Evolutionary conservation across 2,113 vertebrate genomes (phyloP), one percentile per base, ranked within the genome.

Genomic region (Megaceryle torquata): DNA sequence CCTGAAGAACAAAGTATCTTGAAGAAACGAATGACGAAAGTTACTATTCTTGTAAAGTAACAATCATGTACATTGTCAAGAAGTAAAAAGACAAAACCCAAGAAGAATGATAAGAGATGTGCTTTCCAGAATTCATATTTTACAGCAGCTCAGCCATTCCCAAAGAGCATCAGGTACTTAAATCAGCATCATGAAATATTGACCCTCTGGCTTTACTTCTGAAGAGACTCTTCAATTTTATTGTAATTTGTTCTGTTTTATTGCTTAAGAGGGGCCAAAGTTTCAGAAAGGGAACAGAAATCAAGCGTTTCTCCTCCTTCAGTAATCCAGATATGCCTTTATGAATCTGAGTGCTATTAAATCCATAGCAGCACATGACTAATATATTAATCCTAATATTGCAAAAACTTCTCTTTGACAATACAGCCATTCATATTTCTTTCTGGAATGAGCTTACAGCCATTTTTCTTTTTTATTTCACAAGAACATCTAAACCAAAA

Each of bases 391-490:
- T 86, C 35, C 39, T 89, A 70, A 56, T 46, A 88, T 19, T 93
- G 75, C 81, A 93, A 77, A 93, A 24, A 25, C 18, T 77, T 74
- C 54, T 84, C 76, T 82, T 87, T 71, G 85, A 96, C 88, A 92
- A 94, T 91, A 83, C 1, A 1, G 41, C 76, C 78, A 94, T 92
- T 96, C 83, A 89, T 91, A 76, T 92, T 97, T 91, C 86, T 87
- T 96, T 77, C 89, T 96, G 92, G 91, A 96, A 96, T 65, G 60
- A 85, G 92, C 74, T 72, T 43, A 78, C 29, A 67, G n/a, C 41
- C 54, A 89, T 94, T 90, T 96, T 82, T 82, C 83, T 96, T 56
- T 91, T 95, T 96, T 95, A 96, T 94, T 95, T 96, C 81, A 88
- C 80, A 64, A 92, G 91, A 96, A 91, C n/a, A 26, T 63, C 86